A percentile compares a stretch with the other conserved stretches of the same genome.
phyloP scores from a whole-genome alignment of 2,888 invertebrate species.

The Nomada hirtipes region DNA sequence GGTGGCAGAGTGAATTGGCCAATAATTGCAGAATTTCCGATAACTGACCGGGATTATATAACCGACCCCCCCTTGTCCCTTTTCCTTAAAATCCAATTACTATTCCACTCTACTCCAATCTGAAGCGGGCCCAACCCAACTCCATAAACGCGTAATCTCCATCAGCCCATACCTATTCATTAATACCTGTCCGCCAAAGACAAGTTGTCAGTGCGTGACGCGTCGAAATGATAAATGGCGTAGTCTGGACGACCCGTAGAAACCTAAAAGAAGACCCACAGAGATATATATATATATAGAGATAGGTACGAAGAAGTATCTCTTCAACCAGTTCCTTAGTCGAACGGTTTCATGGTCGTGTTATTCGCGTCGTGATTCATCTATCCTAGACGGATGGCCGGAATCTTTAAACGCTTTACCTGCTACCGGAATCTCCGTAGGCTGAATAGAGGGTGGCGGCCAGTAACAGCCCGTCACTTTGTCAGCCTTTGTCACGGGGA shows the following conservation, averaged over 20 bases:
- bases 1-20: too few relatives aligned
- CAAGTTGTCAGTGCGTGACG: conserved; percentile 8
- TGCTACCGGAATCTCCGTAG: conserved; percentile 75
- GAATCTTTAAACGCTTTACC: conserved; percentile 70
- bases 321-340: neutral
- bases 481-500: conserved; percentile 79
- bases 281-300: neutral
- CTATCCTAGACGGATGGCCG: conserved; percentile 54
- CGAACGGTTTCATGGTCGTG: conserved; percentile 30
- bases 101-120: neutral
- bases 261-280: neutral
- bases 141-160: conserved; percentile 2
- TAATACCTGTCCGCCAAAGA: neutral
- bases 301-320: too few relatives aligned
- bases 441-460: conserved; percentile 69
- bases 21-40: neutral
- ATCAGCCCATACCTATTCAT: neutral
- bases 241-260: neutral
- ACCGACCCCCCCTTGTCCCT: neutral
- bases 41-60: neutral
- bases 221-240: conserved; percentile 3
- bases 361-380: conserved; percentile 63
- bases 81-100: conserved; percentile 5
- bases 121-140: neutral
- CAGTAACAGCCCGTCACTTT: conserved; percentile 76